A percentile compares a stretch with the other conserved stretches of the same genome.
Evolutionary conservation across 2,888 invertebrate genomes (phyloP).

Genomic region (Rapana venosa): DNA sequence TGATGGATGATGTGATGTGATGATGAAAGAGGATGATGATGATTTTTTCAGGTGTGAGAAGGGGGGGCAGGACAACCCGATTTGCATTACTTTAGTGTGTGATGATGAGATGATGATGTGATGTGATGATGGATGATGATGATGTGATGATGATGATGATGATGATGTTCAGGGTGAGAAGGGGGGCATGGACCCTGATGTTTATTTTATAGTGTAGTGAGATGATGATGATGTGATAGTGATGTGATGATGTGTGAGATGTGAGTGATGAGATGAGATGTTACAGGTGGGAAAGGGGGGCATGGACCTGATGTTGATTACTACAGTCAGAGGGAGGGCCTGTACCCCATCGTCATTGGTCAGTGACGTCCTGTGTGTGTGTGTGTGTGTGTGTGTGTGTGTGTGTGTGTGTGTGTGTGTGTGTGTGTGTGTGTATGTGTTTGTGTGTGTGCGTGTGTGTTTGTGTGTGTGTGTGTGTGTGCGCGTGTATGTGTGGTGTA

Average conservation of each 20-base stretch:
- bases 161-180: background rate
- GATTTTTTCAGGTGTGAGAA: background rate
- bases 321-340: slow-evolving; percentile 71
- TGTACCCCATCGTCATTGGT: slow-evolving; percentile 77
- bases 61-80: too few relatives aligned
- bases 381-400: background rate
- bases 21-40: background rate
- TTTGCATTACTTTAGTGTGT: too few relatives aligned
- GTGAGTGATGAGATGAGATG: too few relatives aligned
- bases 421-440: too few relatives aligned
- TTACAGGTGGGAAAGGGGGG: slow-evolving; percentile 64
- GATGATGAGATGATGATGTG: too few relatives aligned
- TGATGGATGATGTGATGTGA: background rate
- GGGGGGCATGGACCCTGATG: background rate
- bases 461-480: too few relatives aligned
- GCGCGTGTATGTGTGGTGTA: too few relatives aligned
- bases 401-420: background rate
- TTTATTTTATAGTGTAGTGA: too few relatives aligned
- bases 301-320: slow-evolving; percentile 70
- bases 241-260: background rate
- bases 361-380: slow-evolving; percentile 27
- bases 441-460: too few relatives aligned
- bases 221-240: background rate
- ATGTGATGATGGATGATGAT: background rate
- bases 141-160: background rate